Conservation (phyloP, 2,113 vertebrate species). For the Ia io region DNA sequence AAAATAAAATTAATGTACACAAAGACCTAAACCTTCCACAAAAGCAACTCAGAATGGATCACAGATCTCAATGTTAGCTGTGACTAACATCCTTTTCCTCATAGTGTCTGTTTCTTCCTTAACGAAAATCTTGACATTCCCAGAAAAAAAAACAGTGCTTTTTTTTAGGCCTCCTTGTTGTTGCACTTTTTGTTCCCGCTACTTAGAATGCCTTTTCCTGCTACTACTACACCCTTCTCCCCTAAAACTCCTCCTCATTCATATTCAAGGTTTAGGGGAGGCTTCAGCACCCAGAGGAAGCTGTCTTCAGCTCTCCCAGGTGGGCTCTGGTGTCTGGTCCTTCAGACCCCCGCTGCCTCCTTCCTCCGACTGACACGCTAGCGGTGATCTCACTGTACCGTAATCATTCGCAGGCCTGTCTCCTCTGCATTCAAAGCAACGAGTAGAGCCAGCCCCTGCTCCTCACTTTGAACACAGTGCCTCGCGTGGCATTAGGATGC, state of each 20-base stretch:
- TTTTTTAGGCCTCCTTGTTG: neutral
- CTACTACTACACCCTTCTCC: neutral
- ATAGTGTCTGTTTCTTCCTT: neutral
- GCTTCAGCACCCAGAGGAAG: neutral
- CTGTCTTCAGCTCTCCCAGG: conserved; percentile 48
- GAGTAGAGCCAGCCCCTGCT: neutral
- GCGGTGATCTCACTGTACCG: neutral
- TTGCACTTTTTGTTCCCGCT: neutral
- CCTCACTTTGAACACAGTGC: neutral
- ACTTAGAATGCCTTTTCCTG: neutral
- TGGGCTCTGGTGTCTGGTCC: neutral
- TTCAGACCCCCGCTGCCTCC: neutral
- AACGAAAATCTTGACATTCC: neutral
- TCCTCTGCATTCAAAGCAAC: neutral
- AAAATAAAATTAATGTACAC: neutral
- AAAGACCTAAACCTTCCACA: neutral
- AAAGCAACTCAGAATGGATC: neutral
- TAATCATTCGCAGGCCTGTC: conserved; percentile 52
- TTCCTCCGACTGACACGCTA: neutral
- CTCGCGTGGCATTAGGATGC: neutral
- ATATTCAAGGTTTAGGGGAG: neutral
- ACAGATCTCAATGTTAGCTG: neutral
- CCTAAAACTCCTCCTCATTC: neutral
- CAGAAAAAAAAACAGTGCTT: neutral
- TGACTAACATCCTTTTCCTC: neutral